Base-by-base conservation (phyloP, 2,797 vertebrate genomes). In the Peromyscus eremicus region DNA sequence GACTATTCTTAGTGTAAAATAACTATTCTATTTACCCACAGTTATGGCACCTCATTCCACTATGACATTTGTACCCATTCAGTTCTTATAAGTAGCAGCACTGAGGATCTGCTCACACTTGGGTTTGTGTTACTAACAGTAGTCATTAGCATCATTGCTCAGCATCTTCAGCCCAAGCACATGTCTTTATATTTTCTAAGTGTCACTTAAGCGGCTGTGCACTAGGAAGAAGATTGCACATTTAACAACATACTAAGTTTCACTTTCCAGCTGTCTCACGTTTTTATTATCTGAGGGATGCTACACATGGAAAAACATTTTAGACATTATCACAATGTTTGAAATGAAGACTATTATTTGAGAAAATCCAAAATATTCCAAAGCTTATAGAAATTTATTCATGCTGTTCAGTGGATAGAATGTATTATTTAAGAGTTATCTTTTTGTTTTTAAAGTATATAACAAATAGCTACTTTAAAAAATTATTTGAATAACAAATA, bases 401-500 rank as follows among this genome's bases (percentile, higher is more conserved):
- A 70, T 93, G 71, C 70, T 60, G 64, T 95, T 17, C 91, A 76
- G 43, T 76, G 55, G 34, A 13, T 66, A 1, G 10, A 88, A 73
- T 40, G 0, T 70, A 43, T 86, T 25, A 23, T 83, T 92, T 68
- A 83, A 32, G 13, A 68, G 55, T 29, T 89, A 7, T 14, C 5
- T 2, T 25, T 21, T 81, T 86, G n/a, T 91, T 95, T 87, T 60
- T 37, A 52, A 93, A 88, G 82, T 57, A 4, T 89, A 60, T n/a
- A 81, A 70, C 94, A 49, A 92, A 77, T 23, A 73, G 17, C 3
- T 92, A 29, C 88, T 27, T 94, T 94, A 21, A 29, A 96, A 96
- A 94, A 91, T 7, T 84, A 95, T 64, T 68, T 93, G 40, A 95
- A 91, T 96, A 91, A 82, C 52, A 83, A 87, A 68, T n/a, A 66